Conservation (phyloP, 1,140 invertebrate genomes). For the Camponotus vicinus region DNA sequence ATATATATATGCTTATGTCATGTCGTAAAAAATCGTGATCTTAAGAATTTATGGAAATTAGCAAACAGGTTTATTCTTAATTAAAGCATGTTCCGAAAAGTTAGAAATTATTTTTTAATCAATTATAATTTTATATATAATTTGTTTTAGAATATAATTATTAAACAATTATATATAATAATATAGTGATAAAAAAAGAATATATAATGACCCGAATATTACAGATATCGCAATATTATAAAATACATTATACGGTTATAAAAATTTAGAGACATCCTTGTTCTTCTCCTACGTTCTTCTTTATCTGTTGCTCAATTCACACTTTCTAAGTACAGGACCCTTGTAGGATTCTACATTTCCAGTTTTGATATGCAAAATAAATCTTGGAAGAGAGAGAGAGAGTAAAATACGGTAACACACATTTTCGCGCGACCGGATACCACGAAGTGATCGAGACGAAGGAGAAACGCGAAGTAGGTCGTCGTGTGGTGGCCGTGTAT, state of each 20-base stretch:
- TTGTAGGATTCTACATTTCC: background rate
- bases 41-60: conserved; percentile 23
- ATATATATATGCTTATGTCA: background rate
- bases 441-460: background rate
- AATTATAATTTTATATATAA: background rate
- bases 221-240: background rate
- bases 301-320: conserved; percentile 1
- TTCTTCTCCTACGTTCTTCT: background rate
- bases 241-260: background rate
- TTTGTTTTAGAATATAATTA: background rate
- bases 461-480: conserved; percentile 60
- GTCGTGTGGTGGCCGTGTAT: background rate
- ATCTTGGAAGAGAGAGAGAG: conserved; percentile 5
- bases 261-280: conserved; percentile 19
- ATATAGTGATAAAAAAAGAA: background rate
- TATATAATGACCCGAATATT: background rate
- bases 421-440: conserved; percentile 13
- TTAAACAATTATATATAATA: background rate
- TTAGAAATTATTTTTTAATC: background rate
- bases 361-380: conserved; percentile 30
- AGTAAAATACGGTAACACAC: conserved; percentile 6
- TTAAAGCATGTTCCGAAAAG: background rate
- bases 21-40: background rate
- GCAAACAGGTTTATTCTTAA: background rate
- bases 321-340: background rate